phyloP scores from a whole-genome alignment of 2,113 vertebrate genomes.

The Piliocolobus tephrosceles region DNA sequence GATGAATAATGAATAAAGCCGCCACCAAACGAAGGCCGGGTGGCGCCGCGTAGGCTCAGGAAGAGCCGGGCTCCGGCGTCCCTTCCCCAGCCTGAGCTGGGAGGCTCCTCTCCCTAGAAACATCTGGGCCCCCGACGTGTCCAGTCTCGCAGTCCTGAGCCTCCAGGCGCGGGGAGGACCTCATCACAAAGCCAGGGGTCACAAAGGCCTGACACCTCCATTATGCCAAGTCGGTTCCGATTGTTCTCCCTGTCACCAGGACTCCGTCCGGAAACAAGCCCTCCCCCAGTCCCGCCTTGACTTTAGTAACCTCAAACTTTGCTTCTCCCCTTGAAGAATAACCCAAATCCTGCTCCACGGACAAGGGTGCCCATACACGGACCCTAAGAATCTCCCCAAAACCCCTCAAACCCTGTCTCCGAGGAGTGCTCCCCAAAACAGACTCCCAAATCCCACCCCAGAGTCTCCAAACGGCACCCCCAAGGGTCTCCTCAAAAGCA shows the following conservation, averaged over 20 bases:
- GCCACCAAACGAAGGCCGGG: neutral
- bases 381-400: constrained; percentile 7
- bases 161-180: neutral
- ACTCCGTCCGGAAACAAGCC: neutral
- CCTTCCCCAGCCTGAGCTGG: neutral
- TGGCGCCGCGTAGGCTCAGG: neutral
- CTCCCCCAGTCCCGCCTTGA: neutral
- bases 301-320: constrained; percentile 50
- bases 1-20: constrained; percentile 47
- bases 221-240: constrained; percentile 51
- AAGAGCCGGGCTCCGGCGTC: neutral
- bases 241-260: constrained; percentile 23
- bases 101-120: neutral
- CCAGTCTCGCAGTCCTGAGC: neutral
- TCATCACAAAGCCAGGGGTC: constrained; percentile 39
- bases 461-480: neutral
- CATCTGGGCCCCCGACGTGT: neutral
- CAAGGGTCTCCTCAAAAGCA: constrained; percentile 24
- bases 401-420: neutral
- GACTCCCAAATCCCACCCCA: neutral
- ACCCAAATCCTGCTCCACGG: neutral
- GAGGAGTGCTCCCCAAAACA: neutral
- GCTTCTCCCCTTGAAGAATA: neutral
- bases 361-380: neutral
- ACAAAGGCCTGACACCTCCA: constrained; percentile 48